A percentile compares a stretch with the other conserved stretches of the same genome.
phyloP scores from a whole-genome alignment of 2,113 vertebrate genomes.

The Coptodon bakossiorum region DNA sequence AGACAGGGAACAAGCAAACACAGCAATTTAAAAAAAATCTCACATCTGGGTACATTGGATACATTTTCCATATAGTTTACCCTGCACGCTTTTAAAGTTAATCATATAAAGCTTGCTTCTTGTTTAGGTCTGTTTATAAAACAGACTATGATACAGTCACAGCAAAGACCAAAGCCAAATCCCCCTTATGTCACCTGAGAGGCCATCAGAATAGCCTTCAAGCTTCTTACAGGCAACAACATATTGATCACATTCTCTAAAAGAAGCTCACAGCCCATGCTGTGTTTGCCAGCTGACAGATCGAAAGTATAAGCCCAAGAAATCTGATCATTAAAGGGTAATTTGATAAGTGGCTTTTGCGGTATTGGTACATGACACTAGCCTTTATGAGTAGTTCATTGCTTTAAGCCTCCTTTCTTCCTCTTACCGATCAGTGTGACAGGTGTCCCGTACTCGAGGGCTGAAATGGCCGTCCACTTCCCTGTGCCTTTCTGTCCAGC shows the following conservation, averaged over 20 bases:
- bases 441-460: constrained; percentile 89
- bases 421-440: constrained; percentile 92
- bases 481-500: constrained; percentile 97
- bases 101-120: background rate
- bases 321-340: background rate
- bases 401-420: background rate
- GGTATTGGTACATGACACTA: background rate
- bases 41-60: background rate
- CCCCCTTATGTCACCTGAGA: constrained; percentile 59
- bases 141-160: background rate
- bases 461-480: constrained; percentile 95
- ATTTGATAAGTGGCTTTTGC: background rate
- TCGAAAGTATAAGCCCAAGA: background rate
- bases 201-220: constrained; percentile 46
- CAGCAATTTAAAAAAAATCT: background rate
- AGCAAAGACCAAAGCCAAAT: constrained; percentile 51
- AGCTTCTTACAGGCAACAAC: constrained; percentile 56
- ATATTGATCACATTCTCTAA: background rate
- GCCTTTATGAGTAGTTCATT: background rate
- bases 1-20: background rate
- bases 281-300: background rate
- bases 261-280: background rate
- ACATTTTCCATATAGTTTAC: background rate
- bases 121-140: background rate
- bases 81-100: background rate